Conservation (phyloP, 2,797 vertebrate genomes). For the Syndactyla subalaris region DNA sequence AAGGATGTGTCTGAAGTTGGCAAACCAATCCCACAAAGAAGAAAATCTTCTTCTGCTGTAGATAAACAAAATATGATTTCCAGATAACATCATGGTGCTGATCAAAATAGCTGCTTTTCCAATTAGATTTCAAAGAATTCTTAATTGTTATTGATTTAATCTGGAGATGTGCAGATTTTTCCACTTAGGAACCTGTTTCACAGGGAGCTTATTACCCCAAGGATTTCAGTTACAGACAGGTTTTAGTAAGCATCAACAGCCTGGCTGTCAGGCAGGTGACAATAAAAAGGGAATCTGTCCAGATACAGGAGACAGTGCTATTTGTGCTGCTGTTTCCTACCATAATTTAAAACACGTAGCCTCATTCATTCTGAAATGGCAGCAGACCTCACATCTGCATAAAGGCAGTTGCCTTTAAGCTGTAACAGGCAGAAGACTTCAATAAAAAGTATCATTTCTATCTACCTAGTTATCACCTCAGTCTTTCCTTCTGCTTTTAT, state of each 20-base stretch:
- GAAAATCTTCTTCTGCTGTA: conserved; percentile 39
- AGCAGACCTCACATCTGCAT: conserved; percentile 33
- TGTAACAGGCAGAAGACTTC: not conserved
- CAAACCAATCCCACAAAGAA: conserved; percentile 38
- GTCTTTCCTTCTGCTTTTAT: not conserved
- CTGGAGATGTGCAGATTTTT: conserved; percentile 60
- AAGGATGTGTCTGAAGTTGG: conserved; percentile 59
- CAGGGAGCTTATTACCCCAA: conserved; percentile 24
- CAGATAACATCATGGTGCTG: conserved; percentile 65
- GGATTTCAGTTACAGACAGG: conserved; percentile 47
- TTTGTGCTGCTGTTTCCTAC: conserved; percentile 45
- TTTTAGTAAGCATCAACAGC: conserved; percentile 46
- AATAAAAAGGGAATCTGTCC: conserved; percentile 48
- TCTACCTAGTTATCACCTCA: not conserved
- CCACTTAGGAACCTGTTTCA: conserved; percentile 51
- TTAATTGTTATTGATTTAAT: conserved; percentile 76
- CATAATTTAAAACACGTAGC: not conserved
- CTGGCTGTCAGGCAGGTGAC: conserved; percentile 64
- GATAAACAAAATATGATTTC: conserved; percentile 75
- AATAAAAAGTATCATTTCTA: not conserved
- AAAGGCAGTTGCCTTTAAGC: not conserved
- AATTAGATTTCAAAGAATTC: conserved; percentile 73
- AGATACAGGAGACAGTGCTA: not conserved
- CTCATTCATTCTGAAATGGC: not conserved
- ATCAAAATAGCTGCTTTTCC: conserved; percentile 70